Evolutionary conservation across 2,888 invertebrate genomes (phyloP).

Genomic region (Drosophila pegasa): DNA sequence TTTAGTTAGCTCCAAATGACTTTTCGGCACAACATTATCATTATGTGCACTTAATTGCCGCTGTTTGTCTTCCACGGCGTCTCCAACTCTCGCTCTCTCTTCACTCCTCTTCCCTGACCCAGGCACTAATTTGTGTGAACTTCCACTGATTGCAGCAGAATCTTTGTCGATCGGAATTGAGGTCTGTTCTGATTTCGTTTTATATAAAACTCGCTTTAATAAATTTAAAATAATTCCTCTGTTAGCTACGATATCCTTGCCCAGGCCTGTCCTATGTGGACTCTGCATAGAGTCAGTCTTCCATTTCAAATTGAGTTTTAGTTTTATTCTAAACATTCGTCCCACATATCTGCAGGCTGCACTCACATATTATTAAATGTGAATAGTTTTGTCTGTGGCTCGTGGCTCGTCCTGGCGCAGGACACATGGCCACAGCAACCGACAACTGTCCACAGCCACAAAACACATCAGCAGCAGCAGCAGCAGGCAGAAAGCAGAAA

Average conservation of each 20-base stretch:
- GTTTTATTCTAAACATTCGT: conserved; percentile 11
- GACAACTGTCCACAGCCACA: conserved; percentile 75
- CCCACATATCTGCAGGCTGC: conserved; percentile 18
- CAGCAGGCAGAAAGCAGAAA: conserved; percentile 48
- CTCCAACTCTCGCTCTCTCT: conserved; percentile 8
- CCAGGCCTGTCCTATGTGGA: neutral
- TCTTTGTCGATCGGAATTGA: conserved; percentile 30
- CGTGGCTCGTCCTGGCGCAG: conserved; percentile 30
- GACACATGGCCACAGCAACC: conserved; percentile 52
- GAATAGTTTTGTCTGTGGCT: conserved; percentile 35
- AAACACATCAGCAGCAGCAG: conserved; percentile 75
- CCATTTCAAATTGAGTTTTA: conserved; percentile 19
- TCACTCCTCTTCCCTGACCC: conserved; percentile 34
- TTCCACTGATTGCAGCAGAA: conserved; percentile 38
- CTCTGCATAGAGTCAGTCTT: neutral
- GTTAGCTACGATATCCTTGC: too few relatives aligned
- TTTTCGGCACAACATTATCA: conserved; percentile 80
- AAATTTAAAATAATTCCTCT: too few relatives aligned
- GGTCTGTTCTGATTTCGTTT: too few relatives aligned
- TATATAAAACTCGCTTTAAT: too few relatives aligned
- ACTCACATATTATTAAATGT: conserved; percentile 47
- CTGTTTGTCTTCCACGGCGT: conserved; percentile 68
- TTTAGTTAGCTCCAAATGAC: conserved; percentile 74
- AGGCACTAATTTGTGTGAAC: conserved; percentile 69
- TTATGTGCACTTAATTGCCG: conserved; percentile 80